Conservation (phyloP, 2,113 vertebrate genomes). For the Dasyornis broadbenti region DNA sequence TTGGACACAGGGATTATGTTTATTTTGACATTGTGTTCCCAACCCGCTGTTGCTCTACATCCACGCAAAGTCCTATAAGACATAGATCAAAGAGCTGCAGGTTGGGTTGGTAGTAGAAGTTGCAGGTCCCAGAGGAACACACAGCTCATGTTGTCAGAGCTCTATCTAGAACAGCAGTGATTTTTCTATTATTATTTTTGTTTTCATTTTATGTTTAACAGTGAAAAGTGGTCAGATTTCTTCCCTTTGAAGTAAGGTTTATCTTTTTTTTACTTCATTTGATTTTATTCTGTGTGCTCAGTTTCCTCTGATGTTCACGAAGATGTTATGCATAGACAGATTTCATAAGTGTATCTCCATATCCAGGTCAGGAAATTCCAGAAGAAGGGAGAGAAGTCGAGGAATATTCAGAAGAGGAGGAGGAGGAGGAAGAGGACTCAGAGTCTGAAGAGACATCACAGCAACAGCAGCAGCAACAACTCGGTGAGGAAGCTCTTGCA, state of each 20-base stretch:
- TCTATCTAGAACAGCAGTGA: neutral
- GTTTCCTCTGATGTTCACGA: neutral
- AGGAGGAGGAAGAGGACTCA: constrained; percentile 87
- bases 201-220: neutral
- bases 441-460: constrained; percentile 80
- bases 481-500: constrained; percentile 73
- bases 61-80: neutral
- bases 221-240: neutral
- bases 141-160: neutral
- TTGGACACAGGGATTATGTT: neutral
- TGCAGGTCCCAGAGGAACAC: neutral
- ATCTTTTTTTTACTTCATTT: neutral
- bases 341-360: neutral
- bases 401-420: constrained; percentile 77
- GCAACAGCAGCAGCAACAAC: constrained; percentile 58
- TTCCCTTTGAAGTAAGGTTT: neutral
- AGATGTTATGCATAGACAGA: fast-evolving
- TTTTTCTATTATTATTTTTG: neutral
- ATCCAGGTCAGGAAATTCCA: constrained; percentile 91
- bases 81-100: neutral
- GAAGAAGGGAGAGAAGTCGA: constrained; percentile 92
- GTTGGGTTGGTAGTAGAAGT: neutral
- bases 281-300: neutral
- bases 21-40: neutral
- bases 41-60: neutral